Conservation (phyloP, 2,888 invertebrate species). For the Tetragonula carbonaria region DNA sequence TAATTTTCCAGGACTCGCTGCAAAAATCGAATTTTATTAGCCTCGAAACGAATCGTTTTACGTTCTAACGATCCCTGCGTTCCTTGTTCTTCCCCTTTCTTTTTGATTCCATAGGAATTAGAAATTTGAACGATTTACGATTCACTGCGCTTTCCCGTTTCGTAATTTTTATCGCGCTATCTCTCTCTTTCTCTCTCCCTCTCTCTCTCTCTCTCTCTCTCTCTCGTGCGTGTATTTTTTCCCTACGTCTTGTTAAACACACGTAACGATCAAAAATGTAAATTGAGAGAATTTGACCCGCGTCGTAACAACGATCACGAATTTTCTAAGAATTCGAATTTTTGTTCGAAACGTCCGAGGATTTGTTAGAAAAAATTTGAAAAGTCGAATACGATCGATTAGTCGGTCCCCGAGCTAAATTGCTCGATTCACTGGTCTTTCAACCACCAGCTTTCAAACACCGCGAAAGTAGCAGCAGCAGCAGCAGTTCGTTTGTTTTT, state of each 20-base stretch:
- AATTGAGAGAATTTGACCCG: not conserved
- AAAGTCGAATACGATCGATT: conserved; percentile 10
- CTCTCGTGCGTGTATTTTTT: not conserved
- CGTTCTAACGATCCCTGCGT: not conserved
- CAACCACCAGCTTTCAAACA: conserved; percentile 5
- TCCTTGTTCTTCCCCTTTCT: not conserved
- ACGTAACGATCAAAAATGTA: conserved; percentile 4
- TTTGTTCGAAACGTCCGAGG: not conserved
- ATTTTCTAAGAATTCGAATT: not conserved
- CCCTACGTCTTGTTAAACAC: too few relatives aligned
- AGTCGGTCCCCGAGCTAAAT: conserved; percentile 1
- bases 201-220: not conserved
- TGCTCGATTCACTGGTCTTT: conserved; percentile 14
- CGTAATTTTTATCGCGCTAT: conserved; percentile 14
- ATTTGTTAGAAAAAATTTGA: not conserved
- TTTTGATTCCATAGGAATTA: not conserved
- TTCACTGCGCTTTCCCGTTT: conserved; percentile 53
- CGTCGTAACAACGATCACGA: not conserved
- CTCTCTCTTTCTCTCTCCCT: not conserved
- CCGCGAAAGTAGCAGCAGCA: conserved; percentile 31
- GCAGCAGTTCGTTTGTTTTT: conserved; percentile 56
- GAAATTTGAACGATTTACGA: conserved; percentile 29
- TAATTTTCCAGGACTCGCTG: too few relatives aligned
- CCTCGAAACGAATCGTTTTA: conserved; percentile 6
- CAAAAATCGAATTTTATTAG: not conserved